Evolutionary conservation across 2,888 invertebrate species (phyloP).

Genomic region (Andrena hattorfiana): DNA sequence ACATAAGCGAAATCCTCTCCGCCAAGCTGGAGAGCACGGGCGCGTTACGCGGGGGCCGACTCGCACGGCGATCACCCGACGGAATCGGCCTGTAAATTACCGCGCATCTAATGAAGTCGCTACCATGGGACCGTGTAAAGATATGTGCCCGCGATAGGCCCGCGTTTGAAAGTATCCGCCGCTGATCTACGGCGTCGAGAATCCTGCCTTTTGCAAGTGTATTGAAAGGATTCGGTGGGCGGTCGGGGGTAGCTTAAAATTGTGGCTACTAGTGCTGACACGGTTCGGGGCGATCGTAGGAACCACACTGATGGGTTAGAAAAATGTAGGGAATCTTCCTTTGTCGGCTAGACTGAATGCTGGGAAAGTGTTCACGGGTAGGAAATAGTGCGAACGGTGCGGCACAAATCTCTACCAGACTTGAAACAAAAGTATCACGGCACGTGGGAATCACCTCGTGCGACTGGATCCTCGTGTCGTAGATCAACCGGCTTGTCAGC

Average conservation of each 20-base stretch:
- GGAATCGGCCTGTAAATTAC: constrained; percentile 77
- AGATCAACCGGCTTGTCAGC: constrained; percentile 17
- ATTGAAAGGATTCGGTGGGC: constrained; percentile 15
- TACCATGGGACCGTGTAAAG: constrained; percentile 73
- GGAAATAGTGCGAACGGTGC: constrained; percentile 51
- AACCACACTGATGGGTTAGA: constrained; percentile 14
- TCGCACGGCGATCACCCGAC: constrained; percentile 66
- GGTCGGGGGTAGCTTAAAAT: not conserved
- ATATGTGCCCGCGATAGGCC: constrained; percentile 75
- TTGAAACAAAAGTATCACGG: constrained; percentile 21
- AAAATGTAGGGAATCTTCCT: constrained; percentile 53
- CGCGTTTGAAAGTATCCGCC: constrained; percentile 62
- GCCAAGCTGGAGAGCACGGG: constrained; percentile 9
- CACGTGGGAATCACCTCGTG: constrained; percentile 46
- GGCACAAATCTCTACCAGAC: constrained; percentile 32
- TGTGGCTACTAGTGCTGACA: not conserved
- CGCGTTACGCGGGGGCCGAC: constrained; percentile 41
- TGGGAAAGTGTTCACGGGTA: constrained; percentile 73
- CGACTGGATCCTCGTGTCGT: constrained; percentile 10
- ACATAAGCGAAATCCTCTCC: constrained; percentile 59
- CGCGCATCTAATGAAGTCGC: constrained; percentile 79
- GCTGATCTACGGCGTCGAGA: constrained; percentile 72
- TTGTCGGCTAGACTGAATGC: constrained; percentile 70
- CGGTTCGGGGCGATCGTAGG: constrained; percentile 19
- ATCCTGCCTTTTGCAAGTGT: constrained; percentile 33